Evolutionary conservation across 2,888 invertebrate genomes (phyloP), one percentile per base, ranked within the genome.

Genomic region (Coecobrya sp.): DNA sequence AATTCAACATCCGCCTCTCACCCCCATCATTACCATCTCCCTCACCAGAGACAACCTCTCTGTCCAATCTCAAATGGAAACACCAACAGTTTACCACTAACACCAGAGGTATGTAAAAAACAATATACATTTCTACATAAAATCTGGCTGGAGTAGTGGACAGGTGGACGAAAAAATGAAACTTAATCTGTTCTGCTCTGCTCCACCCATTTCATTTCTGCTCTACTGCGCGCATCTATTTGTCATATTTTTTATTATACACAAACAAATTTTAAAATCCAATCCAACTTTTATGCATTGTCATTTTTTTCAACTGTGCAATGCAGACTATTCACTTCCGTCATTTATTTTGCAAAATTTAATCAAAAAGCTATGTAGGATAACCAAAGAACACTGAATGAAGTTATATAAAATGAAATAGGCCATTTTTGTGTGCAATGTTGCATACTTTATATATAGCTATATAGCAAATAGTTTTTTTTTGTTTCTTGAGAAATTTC

Each of bases 41-140:
- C 13, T n/a, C 90, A 92, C 11, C 89, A 81, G 93, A 94, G 98
- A 95, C 97, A 98, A 96, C 98, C 98, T 87, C 96, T 98, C 93
- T 97, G 97, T 89, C 96, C 97, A 92, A 96, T 98, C 93, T 96
- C 97, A 94, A 98, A 98, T 96, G 97, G 97, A 95, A 97, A 97
- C 96, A 96, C 97, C 68, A 84, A 86, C 55, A 93, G 55, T 55
- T 49, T 49, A 49, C 49, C 92, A 82, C 92, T 87, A 55, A 93
- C 93, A 86, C 92, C 92, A 92, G 94, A 94, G 94, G 94, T 94
- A 89, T 93, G 86, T 85, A 27, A 55, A 65, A 55, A 13, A 16
- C 13, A 27, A 81, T 30, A 52, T 27, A 55, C 7, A 25, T 27
- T 22, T 22, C 13, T 19, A 10, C 13, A 19, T 55, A n/a, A n/a